Evolutionary conservation across 2,888 invertebrate species (phyloP), one percentile per base, ranked within the genome.

Genomic region (Diadegma fenestrale): DNA sequence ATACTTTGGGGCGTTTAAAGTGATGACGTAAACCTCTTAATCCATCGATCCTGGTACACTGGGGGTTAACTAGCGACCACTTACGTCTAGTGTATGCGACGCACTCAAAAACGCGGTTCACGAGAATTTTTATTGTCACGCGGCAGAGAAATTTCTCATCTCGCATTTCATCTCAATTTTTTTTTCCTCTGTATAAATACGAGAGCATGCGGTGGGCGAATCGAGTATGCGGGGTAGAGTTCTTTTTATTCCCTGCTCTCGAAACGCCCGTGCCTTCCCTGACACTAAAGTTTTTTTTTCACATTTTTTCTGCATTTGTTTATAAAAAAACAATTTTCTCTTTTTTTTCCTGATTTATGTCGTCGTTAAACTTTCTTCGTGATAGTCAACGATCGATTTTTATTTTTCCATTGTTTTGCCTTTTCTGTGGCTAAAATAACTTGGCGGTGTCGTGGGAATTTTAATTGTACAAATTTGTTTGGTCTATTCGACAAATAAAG

Each of bases 1-100:
- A 66, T 73, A 68, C 79, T 85, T 82, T 82, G 71, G 82, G 82
- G 82, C 79, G 76, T 80, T 80, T 80, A 66, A 76, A 82, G 64
- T 26, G 85, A 71, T 82, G 85, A 85, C 82, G 85, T 61, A 76
- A 82, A 76, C 80, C 82, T 85, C 80, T 85, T 82, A 66, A 85
- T 85, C 82, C 85, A 85, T 85, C 85, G 85, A 85, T 85, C 82
- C 75, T 75, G 64, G 75, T 64, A 64, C 75, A 33, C 26, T 41
- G 51, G 79, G 80, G 85, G 82, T 80, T 82, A 85, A 85, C 82
- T 82, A 80, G 79, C 58, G n/a, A 75, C 71, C 82, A 85, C 79
- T 85, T 82, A 85, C 51, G 79, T 30, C 85, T 26, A 80, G 80
- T 80, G 72, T 76, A 26, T 48, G 66, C 79, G 64, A 82, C 66